A percentile compares a stretch with the other conserved stretches of the same genome.
phyloP scores from a whole-genome alignment of 1,140 invertebrate species.

The Heliothis virescens region DNA sequence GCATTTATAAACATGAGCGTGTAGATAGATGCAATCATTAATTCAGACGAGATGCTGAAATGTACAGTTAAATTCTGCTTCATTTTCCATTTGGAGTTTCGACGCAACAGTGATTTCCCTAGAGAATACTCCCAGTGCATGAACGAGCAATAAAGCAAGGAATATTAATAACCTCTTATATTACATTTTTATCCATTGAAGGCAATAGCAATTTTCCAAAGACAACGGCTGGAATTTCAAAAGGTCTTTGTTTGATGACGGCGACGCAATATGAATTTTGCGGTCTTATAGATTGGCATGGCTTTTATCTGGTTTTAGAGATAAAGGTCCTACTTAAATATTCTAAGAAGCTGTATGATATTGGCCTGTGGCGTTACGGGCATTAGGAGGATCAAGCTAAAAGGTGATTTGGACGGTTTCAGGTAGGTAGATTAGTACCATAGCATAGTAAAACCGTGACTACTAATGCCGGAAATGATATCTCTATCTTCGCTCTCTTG shows the following conservation, averaged over 20 bases:
- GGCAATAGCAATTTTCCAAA: constrained; percentile 15
- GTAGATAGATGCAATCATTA: neutral
- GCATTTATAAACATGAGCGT: too few relatives aligned
- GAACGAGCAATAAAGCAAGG: constrained; percentile 14
- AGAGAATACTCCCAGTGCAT: constrained; percentile 16
- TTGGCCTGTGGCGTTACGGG: too few relatives aligned
- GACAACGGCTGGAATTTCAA: constrained; percentile 9
- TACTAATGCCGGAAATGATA: too few relatives aligned
- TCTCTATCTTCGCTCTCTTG: too few relatives aligned
- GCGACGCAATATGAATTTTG: neutral
- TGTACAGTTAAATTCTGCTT: constrained; percentile 25
- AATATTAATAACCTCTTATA: constrained; percentile 31
- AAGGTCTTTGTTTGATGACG: neutral
- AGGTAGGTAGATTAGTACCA: too few relatives aligned
- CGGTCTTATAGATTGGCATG: neutral
- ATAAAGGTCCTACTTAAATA: neutral
- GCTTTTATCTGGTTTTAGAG: neutral
- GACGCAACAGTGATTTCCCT: constrained; percentile 34
- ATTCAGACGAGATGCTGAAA: constrained; percentile 16
- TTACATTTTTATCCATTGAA: constrained; percentile 36
- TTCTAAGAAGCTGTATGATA: too few relatives aligned
- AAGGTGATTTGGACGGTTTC: too few relatives aligned
- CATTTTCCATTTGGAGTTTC: constrained; percentile 30
- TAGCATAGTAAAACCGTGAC: too few relatives aligned
- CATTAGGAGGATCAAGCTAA: too few relatives aligned